These are phyloP conservation scores for Thaumetopoea pityocampa DNA, from an alignment of 1,140 invertebrate genomes.

Conservation along the genomic window DNA sequence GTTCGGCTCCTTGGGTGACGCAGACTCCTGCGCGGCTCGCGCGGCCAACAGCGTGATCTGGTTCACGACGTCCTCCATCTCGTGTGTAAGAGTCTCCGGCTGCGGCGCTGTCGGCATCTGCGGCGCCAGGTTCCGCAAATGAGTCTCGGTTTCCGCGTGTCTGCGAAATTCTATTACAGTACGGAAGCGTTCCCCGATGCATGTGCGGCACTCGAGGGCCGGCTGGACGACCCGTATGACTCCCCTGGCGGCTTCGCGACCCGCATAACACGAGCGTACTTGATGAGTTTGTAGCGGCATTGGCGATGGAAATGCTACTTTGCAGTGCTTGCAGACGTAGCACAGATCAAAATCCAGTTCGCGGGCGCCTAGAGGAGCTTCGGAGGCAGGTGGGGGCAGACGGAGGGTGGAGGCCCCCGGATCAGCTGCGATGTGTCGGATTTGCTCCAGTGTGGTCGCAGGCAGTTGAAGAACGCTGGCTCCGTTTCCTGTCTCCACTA, in stretches of 20 bases:
- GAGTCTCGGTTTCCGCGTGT: conserved; percentile 80
- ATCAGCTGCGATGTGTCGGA: conserved; percentile 80
- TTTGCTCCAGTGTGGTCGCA: conserved; percentile 79
- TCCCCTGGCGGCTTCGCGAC: conserved; percentile 79
- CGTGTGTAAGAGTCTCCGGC: conserved; percentile 81
- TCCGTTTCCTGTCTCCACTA: conserved; percentile 75
- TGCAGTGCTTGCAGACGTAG: conserved; percentile 91
- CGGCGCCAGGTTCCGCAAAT: conserved; percentile 59
- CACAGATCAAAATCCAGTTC: conserved; percentile 87
- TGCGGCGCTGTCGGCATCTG: conserved; percentile 49
- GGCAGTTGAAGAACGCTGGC: conserved; percentile 80
- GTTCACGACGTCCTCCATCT: conserved; percentile 90
- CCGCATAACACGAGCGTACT: conserved; percentile 79
- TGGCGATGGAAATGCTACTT: conserved; percentile 86
- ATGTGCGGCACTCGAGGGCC: conserved; percentile 83
- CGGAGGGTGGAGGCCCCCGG: conserved; percentile 81
- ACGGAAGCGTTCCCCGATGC: conserved; percentile 80
- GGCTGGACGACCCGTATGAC: conserved; percentile 81
- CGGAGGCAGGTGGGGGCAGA: conserved; percentile 74
- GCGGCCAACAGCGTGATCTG: conserved; percentile 87
- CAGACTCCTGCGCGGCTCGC: conserved; percentile 78
- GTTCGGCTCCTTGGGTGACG: conserved; percentile 64
- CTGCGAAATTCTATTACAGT: conserved; percentile 79
- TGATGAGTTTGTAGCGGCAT: conserved; percentile 85
- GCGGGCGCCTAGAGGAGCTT: conserved; percentile 57